A percentile compares a stretch with the other conserved stretches of the same genome.
These are phyloP conservation scores for Heliconius eleuchia DNA, from an alignment of 1,140 invertebrate genomes.

Conservation along the genomic window DNA sequence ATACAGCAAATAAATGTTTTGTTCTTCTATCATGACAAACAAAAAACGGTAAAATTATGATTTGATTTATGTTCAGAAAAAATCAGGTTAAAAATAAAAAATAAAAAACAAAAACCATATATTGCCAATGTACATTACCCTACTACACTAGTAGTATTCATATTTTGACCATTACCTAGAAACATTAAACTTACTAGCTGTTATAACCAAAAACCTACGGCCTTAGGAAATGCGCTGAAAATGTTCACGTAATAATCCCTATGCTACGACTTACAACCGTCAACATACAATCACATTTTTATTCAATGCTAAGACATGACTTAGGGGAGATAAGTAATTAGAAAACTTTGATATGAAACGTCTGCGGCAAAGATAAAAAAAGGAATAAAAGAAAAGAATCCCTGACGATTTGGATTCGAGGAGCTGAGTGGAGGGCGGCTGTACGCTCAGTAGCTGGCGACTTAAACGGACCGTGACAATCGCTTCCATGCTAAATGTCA, in stretches of 20 bases:
- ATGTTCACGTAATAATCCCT: constrained; percentile 60
- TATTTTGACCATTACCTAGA: too few relatives aligned
- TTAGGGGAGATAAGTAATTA: constrained; percentile 48
- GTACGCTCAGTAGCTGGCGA: constrained; percentile 64
- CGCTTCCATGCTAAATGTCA: constrained; percentile 79
- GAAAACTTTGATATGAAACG: constrained; percentile 47
- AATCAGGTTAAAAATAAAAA: too few relatives aligned
- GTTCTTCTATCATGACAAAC: too few relatives aligned
- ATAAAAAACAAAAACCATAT: too few relatives aligned
- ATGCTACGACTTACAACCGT: constrained; percentile 24
- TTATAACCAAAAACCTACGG: not conserved
- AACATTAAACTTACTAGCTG: not conserved
- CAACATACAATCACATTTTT: constrained; percentile 23
- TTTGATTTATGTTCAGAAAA: too few relatives aligned
- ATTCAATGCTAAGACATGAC: constrained; percentile 35
- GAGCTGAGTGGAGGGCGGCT: constrained; percentile 50
- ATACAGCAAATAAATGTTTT: too few relatives aligned
- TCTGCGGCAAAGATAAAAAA: constrained; percentile 43
- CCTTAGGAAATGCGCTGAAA: too few relatives aligned
- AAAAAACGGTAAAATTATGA: too few relatives aligned
- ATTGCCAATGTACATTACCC: too few relatives aligned
- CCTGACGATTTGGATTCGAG: constrained; percentile 46
- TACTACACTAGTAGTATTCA: too few relatives aligned
- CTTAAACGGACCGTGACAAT: constrained; percentile 76
- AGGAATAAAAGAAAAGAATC: constrained; percentile 44